Evolutionary conservation across 64 coral and sea anemone species (phyloP), one percentile per base, ranked within the genome.

Genomic region (Hydrozoanthus tunicans): DNA sequence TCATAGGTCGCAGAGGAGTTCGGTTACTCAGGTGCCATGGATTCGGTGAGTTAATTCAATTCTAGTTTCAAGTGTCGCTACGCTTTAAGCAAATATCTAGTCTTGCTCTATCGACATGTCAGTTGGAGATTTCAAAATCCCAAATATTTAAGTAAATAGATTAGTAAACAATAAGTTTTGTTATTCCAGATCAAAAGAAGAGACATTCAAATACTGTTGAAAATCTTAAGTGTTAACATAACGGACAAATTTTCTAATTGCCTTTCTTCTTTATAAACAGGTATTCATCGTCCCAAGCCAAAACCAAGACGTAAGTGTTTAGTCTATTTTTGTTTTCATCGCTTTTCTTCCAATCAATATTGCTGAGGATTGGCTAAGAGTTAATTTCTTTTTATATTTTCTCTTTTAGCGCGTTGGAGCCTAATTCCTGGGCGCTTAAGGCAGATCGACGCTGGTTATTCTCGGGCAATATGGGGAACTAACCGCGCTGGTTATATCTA

Each of bases 211-310:
- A 43, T 43, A 43, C 32, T 43, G 32, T 43, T 1, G 32, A 43
- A 43, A 43, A 43, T 43, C 32, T 43, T 43, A 43, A 43, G 32
- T 43, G 32, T 43, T 43, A 43, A 43, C 32, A 43, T 43, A 43
- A 43, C 32, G 32, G 32, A 43, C 32, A 43, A 43, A 43, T 43
- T 43, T 43, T 74, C 26, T 43, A 3, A 43, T 74, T 51, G 27
- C 26, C 23, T 65, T 5, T 79, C 7, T 23, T 8, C 55, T 79
- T 23, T 58, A 13, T 11, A 20, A 65, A 53, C 8, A 82, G 80
- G 60, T 82, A 82, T 64, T 65, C 60, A 82, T 82, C 80, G 80
- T 17, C 80, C 80, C 4, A 82, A 2, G 15, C 80, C 80, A 12
- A 82, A 53, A 65, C 80, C 80, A 51, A 65, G 61, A 64, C 59